Evolutionary conservation across 2,888 invertebrate genomes (phyloP).

Genomic region (Coelopa pilipes): DNA sequence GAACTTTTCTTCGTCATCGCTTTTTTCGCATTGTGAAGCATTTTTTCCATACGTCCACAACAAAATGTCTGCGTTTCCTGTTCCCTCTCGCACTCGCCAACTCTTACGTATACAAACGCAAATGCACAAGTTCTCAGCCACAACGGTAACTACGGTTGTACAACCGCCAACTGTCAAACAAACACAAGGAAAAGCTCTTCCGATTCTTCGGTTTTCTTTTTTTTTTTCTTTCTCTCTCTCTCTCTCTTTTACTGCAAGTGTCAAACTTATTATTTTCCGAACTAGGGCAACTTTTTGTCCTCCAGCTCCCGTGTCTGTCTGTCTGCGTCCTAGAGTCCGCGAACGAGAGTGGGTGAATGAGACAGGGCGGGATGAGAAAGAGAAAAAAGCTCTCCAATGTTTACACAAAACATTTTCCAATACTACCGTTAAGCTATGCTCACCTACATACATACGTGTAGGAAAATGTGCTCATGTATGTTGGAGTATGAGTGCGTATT

Average conservation of each 20-base stretch:
- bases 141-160: not conserved
- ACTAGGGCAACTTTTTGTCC: conserved; percentile 22
- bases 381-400: conserved; percentile 27
- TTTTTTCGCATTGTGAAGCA: too few relatives aligned
- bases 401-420: conserved; percentile 26
- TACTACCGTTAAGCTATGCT: conserved; percentile 14
- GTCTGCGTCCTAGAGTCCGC: not conserved
- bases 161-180: not conserved
- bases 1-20: too few relatives aligned
- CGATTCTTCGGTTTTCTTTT: not conserved
- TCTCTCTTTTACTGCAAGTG: not conserved
- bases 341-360: not conserved
- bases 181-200: not conserved
- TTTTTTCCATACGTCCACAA: too few relatives aligned
- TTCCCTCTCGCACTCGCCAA: not conserved
- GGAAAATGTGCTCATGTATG: not conserved
- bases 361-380: not conserved
- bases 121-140: too few relatives aligned
- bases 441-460: not conserved
- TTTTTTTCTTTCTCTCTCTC: not conserved
- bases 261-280: conserved; percentile 2
- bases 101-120: too few relatives aligned
- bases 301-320: not conserved
- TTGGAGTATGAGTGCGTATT: too few relatives aligned
- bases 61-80: not conserved